These are phyloP conservation scores for Hapalemur alaotrensis DNA, from an alignment of 2,797 vertebrate species.

Conservation along the genomic window DNA sequence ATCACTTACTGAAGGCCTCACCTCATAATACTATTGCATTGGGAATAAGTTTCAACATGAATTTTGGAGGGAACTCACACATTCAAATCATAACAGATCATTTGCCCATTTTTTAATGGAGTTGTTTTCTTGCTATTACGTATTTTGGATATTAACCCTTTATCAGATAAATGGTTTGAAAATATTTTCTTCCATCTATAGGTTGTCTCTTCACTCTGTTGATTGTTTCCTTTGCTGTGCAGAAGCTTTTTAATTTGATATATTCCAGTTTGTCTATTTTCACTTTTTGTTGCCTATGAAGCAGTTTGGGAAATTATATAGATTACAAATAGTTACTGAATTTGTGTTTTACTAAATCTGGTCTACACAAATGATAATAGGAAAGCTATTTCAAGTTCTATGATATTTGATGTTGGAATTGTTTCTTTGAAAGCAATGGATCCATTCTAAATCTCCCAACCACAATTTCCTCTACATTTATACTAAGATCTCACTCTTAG, in stretches of 20 bases:
- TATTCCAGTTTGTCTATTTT: not conserved
- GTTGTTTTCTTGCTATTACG: not conserved
- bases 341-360: not conserved
- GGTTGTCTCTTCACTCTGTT: not conserved
- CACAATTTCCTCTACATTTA: not conserved
- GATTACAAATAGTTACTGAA: not conserved
- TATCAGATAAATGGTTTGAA: not conserved
- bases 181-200: not conserved
- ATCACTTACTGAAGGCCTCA: not conserved
- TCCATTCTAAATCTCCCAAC: not conserved
- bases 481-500: constrained; percentile 7
- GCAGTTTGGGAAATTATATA: not conserved
- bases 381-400: constrained; percentile 1
- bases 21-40: not conserved
- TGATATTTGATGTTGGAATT: not conserved
- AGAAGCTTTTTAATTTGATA: not conserved
- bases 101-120: not conserved
- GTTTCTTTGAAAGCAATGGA: not conserved
- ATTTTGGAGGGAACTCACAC: not conserved
- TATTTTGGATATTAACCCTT: not conserved
- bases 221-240: not conserved
- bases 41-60: not conserved
- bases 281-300: not conserved
- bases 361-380: constrained; percentile 13
- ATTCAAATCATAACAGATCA: not conserved